Evolutionary conservation across 2,113 vertebrate species (phyloP).

Genomic region (Gobio gobio): DNA sequence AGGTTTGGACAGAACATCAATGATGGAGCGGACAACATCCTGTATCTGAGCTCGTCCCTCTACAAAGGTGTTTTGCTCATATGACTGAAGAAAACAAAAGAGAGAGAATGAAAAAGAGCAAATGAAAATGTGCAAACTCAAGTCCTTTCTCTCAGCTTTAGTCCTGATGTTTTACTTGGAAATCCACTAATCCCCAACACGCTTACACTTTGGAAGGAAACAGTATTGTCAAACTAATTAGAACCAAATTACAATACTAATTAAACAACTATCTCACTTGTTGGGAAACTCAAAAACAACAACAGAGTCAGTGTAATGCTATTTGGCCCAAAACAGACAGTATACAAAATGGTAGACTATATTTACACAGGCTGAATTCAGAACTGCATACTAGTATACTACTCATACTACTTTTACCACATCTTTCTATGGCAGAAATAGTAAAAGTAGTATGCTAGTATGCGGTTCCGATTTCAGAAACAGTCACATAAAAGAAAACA

Average conservation of each 20-base stretch:
- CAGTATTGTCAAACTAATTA: no score
- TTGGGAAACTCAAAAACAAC: neutral
- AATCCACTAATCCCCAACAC: neutral
- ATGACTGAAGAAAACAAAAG: slow-evolving; percentile 76
- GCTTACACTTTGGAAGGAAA: no score
- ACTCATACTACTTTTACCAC: no score
- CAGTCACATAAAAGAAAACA: neutral
- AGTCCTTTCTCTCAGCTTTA: neutral
- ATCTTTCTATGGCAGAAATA: no score
- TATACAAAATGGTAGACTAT: neutral
- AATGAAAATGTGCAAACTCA: neutral
- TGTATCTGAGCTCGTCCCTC: slow-evolving; percentile 84
- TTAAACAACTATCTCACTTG: neutral
- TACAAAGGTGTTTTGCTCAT: slow-evolving; percentile 77
- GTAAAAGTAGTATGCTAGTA: no score
- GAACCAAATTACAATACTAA: no score
- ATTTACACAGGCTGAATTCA: neutral
- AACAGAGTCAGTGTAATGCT: neutral
- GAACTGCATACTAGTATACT: no score
- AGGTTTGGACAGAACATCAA: slow-evolving; percentile 84
- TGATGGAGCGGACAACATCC: slow-evolving; percentile 82
- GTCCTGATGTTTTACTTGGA: neutral
- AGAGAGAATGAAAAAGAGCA: neutral
- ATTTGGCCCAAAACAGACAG: neutral
- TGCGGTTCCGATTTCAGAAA: no score